phyloP scores from a whole-genome alignment of 2,888 invertebrate species.

The Hyppa rectilinea region DNA sequence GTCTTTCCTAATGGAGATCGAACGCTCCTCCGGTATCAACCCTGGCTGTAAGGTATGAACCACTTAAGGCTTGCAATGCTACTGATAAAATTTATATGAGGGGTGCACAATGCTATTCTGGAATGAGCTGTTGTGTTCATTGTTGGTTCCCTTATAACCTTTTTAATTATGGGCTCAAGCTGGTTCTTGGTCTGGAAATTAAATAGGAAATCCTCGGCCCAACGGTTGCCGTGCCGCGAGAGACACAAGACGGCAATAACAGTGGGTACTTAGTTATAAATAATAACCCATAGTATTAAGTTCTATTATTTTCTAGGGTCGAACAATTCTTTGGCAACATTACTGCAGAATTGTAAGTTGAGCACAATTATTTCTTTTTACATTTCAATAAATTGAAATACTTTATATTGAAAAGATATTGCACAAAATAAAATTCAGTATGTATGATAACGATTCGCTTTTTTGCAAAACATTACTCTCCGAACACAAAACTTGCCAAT shows the following conservation, averaged over 20 bases:
- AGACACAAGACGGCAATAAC: conserved; percentile 18
- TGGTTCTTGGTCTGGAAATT: neutral
- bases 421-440: neutral
- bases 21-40: conserved; percentile 68
- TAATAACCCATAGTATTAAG: neutral
- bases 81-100: conserved; percentile 23
- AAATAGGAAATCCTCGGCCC: neutral
- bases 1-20: conserved; percentile 81
- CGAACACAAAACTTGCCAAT: neutral
- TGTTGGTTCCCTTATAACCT: neutral
- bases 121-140: neutral
- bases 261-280: neutral
- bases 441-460: neutral
- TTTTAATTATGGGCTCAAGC: conserved; percentile 1
- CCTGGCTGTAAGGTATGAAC: conserved; percentile 68
- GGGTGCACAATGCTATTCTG: conserved; percentile 12
- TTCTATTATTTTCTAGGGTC: conserved; percentile 3
- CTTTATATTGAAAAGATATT: neutral
- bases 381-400: neutral
- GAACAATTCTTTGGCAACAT: neutral
- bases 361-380: neutral
- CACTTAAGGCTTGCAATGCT: conserved; percentile 50
- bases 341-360: neutral
- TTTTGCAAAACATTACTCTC: neutral
- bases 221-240: neutral